Evolutionary conservation across 2,797 vertebrate genomes (phyloP).

Genomic region (Pteropus rufus): DNA sequence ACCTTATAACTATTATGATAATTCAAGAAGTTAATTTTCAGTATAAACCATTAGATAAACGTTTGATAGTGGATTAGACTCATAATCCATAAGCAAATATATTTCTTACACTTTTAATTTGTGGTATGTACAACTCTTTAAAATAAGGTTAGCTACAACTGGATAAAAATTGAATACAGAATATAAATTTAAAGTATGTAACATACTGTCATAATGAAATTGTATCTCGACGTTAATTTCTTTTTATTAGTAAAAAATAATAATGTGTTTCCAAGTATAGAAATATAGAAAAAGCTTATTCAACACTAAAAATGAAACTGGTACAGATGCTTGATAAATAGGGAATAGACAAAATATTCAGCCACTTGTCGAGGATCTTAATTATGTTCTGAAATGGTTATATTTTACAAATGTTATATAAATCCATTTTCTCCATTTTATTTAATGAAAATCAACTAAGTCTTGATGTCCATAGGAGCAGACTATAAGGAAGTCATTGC

Average conservation of each 20-base stretch:
- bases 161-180: not conserved
- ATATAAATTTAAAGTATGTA: not conserved
- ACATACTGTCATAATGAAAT: not conserved
- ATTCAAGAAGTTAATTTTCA: conserved; percentile 9
- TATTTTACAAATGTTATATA: not conserved
- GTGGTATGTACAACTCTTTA: not conserved
- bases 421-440: not conserved
- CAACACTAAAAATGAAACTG: not conserved
- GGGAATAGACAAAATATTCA: not conserved
- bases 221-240: not conserved
- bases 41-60: not conserved
- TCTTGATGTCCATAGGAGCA: not conserved
- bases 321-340: not conserved
- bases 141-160: conserved; percentile 10
- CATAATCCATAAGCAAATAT: not conserved
- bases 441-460: not conserved
- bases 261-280: not conserved
- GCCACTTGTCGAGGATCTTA: not conserved
- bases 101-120: conserved; percentile 8
- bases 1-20: not conserved
- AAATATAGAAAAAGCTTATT: not conserved
- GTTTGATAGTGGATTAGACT: not conserved
- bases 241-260: conserved; percentile 11
- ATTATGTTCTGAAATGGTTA: not conserved
- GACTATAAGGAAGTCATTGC: conserved; percentile 56